Evolutionary conservation across 2,113 vertebrate species (phyloP).

Genomic region (Leptodactylus fuscus): DNA sequence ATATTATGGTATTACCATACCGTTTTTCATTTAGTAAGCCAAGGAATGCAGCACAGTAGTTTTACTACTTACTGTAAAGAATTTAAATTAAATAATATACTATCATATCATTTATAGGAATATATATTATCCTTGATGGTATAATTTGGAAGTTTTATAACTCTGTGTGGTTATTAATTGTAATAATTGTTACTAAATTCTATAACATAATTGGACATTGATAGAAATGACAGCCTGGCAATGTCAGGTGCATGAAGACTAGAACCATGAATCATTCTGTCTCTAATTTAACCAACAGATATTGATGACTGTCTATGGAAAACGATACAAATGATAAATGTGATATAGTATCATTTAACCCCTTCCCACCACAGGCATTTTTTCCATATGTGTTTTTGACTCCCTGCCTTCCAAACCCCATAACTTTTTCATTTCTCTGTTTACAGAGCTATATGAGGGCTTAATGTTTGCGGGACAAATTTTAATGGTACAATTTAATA

Average conservation of each 20-base stretch:
- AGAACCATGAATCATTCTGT: neutral
- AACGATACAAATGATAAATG: neutral
- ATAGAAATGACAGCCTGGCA: neutral
- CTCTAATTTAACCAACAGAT: neutral
- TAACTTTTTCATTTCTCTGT: too few relatives aligned
- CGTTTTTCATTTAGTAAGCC: neutral
- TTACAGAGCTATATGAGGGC: too few relatives aligned
- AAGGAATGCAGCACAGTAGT: neutral
- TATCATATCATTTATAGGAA: neutral
- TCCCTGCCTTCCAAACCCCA: too few relatives aligned
- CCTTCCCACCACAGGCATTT: too few relatives aligned
- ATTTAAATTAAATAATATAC: conserved; percentile 3
- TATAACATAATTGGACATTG: conserved; percentile 7
- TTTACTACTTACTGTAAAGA: conserved; percentile 24
- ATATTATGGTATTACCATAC: conserved; percentile 18
- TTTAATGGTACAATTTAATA: too few relatives aligned
- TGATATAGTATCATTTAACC: too few relatives aligned
- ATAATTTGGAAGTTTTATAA: conserved; percentile 8
- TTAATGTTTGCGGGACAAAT: too few relatives aligned
- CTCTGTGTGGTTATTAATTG: neutral
- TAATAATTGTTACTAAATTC: neutral
- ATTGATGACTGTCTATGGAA: neutral
- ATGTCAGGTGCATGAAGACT: neutral
- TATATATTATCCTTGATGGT: neutral
- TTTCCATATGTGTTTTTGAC: too few relatives aligned